Base-by-base conservation (phyloP, 2,888 invertebrate species). In the Neocrepidodera transversa region DNA sequence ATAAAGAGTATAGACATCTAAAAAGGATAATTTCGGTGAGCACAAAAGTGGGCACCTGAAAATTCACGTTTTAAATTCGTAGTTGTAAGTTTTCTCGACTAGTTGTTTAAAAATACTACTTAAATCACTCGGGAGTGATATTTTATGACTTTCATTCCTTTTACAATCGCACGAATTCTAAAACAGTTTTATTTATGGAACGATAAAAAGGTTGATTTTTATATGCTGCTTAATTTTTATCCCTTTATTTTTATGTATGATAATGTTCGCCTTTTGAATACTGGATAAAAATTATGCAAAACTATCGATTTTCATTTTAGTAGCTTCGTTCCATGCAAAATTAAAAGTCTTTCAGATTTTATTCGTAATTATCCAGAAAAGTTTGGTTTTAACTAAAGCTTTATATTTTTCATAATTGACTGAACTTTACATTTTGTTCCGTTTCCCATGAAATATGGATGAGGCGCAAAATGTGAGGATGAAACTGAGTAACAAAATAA, bases 351-450 rank as follows among this genome's bases (percentile, higher is more conserved):
- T 38, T 38, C 10, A 17, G 35, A 16, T 17, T 38, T 10, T 8
- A 38, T 17, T 38, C 10, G 17, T 16, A 38, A 8, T 38, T 35
- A 35, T 35, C 3, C 35, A 16, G 10, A 38, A 17, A 38, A 38
- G 16, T 38, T 38, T 38, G 5, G 3, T 38, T 13, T 38, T 38
- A 17, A 38, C 10, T 38, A 8, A 17, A 16, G 38, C 17, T 45
- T 45, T 14, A 45, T 26, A 45, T 45, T 45, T 45, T 45, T 45
- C 45, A 45, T 45, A 26, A 45, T 45, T 28, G 45, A 45, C 45
- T 45, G 28, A 17, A 45, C 16, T 45, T 14, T 28, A 14, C 26
- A 45, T 45, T 45, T 45, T 28, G 28, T 45, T 28, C 26, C 7
- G 38, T 38, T 38, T 16, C 17, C 38, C 38, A 38, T 45, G 11